Evolutionary conservation across 2,113 vertebrate genomes (phyloP).

Genomic region (Daboia siamensis): DNA sequence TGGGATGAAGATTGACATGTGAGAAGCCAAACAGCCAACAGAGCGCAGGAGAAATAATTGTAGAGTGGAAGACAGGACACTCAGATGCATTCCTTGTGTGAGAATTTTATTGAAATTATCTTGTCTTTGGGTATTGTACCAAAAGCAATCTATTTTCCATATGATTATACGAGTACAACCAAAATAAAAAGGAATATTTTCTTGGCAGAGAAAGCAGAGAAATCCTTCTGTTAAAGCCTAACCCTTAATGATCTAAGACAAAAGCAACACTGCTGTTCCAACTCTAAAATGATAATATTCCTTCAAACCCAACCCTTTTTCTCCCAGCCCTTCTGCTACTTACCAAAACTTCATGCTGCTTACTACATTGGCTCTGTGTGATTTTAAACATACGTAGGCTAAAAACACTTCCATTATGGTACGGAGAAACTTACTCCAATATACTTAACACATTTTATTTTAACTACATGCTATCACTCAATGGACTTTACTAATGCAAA

Average conservation of each 20-base stretch:
- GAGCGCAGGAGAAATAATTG: background rate
- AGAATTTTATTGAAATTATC: background rate
- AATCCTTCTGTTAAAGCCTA: background rate
- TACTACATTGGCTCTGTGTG: background rate
- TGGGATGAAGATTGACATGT: background rate
- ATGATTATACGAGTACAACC: background rate
- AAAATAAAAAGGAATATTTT: background rate
- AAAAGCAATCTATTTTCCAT: background rate
- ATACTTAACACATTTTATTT: background rate
- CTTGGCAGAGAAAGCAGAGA: background rate
- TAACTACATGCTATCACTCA: slow-evolving; percentile 47
- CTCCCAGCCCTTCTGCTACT: background rate
- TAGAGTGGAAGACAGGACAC: background rate
- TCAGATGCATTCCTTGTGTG: background rate
- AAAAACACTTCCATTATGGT: background rate
- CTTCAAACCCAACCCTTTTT: background rate
- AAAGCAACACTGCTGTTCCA: background rate
- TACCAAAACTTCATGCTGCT: background rate
- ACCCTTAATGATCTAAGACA: background rate
- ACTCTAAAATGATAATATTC: background rate
- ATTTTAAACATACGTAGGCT: background rate
- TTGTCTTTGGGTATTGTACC: background rate
- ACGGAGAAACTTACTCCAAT: background rate
- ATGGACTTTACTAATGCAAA: background rate
- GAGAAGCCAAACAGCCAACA: background rate